Evolutionary conservation across 1,140 invertebrate genomes (phyloP).

Genomic region (Nymphalis io): DNA sequence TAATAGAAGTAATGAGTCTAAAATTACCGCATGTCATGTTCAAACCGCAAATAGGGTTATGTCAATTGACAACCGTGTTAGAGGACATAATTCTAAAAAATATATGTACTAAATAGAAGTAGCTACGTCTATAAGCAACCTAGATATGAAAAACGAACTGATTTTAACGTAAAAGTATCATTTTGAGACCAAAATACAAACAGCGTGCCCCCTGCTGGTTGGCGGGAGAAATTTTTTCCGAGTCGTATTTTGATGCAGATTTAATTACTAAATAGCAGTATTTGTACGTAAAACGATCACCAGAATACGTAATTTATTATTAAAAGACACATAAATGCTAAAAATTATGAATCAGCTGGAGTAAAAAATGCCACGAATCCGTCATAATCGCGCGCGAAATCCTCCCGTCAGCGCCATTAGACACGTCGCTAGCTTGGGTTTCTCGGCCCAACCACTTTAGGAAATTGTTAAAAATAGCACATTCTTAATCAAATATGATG

Average conservation of each 20-base stretch:
- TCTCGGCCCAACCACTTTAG: constrained; percentile 72
- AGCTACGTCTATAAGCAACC: constrained; percentile 33
- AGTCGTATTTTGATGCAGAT: constrained; percentile 46
- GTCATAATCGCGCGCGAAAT: constrained; percentile 81
- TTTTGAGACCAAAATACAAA: constrained; percentile 43
- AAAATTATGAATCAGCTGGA: constrained; percentile 66
- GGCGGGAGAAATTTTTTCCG: constrained; percentile 75
- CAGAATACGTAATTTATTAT: constrained; percentile 49
- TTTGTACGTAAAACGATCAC: constrained; percentile 49
- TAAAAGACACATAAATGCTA: constrained; percentile 45
- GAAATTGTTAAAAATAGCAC: constrained; percentile 78
- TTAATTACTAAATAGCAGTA: constrained; percentile 34
- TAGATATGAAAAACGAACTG: constrained; percentile 36
- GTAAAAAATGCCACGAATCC: constrained; percentile 79
- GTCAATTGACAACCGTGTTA: constrained; percentile 74
- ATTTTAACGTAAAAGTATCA: constrained; percentile 44
- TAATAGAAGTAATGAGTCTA: constrained; percentile 49
- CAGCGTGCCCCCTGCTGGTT: constrained; percentile 76
- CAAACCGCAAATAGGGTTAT: constrained; percentile 78
- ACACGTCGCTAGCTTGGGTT: constrained; percentile 80
- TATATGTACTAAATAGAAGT: constrained; percentile 37
- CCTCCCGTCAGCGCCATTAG: constrained; percentile 78
- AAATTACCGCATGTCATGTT: constrained; percentile 79
- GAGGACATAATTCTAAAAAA: constrained; percentile 50
- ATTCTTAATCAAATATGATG: constrained; percentile 47